Conservation (phyloP, 1,140 invertebrate species). For the Saccostrea echinata region DNA sequence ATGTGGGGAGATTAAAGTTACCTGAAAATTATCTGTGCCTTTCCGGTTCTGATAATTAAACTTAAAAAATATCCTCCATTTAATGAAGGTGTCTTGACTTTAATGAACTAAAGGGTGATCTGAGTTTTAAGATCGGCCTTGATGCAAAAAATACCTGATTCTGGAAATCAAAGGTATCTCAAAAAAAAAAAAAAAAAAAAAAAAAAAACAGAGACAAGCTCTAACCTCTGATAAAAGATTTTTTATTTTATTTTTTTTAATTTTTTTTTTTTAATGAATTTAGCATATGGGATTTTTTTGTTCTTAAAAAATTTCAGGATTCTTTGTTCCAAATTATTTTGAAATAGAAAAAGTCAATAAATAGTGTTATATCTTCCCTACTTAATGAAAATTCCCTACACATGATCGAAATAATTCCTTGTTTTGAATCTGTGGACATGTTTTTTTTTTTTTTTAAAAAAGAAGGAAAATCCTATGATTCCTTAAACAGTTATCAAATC, state of each 20-base stretch:
- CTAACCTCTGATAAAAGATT: neutral
- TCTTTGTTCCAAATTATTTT: neutral
- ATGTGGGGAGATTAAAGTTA: conserved; percentile 12
- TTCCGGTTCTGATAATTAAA: conserved; percentile 33
- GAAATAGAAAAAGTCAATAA: too few species aligned
- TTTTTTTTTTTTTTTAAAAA: too few species aligned
- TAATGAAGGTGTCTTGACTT: neutral
- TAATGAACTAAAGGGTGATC: neutral
- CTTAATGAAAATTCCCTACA: too few species aligned
- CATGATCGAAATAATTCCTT: too few species aligned
- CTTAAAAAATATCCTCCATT: neutral
- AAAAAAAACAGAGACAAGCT: neutral
- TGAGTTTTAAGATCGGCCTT: neutral
- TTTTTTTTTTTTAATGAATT: neutral
- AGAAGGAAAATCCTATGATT: neutral
- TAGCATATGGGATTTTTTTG: neutral
- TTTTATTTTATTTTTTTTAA: too few species aligned
- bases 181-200: too few species aligned
- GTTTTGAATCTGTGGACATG: too few species aligned
- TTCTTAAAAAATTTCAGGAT: neutral
- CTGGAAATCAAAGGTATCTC: neutral
- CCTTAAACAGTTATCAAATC: neutral
- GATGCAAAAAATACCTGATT: neutral
- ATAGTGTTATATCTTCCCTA: too few species aligned
- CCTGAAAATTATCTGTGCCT: conserved; percentile 11